Base-by-base conservation (phyloP, 2,888 invertebrate species). In the Lepidochrysops patricia region DNA sequence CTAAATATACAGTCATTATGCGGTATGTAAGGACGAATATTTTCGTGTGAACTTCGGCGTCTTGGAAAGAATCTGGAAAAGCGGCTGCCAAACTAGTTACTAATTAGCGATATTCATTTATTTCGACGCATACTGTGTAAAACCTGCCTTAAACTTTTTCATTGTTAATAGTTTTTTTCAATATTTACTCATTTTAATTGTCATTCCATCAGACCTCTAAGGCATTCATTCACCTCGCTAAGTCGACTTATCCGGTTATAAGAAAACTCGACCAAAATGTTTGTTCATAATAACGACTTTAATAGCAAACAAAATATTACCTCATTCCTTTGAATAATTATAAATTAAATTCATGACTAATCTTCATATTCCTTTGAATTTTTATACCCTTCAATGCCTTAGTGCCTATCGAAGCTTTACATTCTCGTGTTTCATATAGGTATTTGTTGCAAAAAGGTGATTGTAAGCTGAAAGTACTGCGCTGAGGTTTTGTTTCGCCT, bases 21-120 rank as follows among this genome's bases (percentile, higher is more conserved):
- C 27, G 57, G 57, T n/a, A 57, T 57, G 25, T 57, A 57, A 27
- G 57, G 43, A 43, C 43, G 19, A 43, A 43, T 43, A 43, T 43
- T 23, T 43, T 19, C 23, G 19, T 43, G 43, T 43, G 12, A 43
- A 43, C 19, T 43, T 43, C 4, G 19, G 19, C 43, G 13, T 29
- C 9, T 29, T 43, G 19, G 19, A 43, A 23, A 19, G 19, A 43
- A 43, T 19, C 43, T 43, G 19, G 4, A 43, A 43, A 23, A 43
- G 43, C 29, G 7, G 29, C 19, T 19, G 43, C 43, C 19, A 43
- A 43, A 43, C 4, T 15, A 19, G 9, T 19, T 19, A 19, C 19
- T 19, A 43, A 43, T 12, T 15, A 19, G 9, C 43, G 43, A 19
- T 43, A 0, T 43, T 19, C 15, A 29, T 29, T 29, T 29, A 29